Base-by-base conservation (phyloP, 2,888 invertebrate genomes). In the Calliphora vomitoria region DNA sequence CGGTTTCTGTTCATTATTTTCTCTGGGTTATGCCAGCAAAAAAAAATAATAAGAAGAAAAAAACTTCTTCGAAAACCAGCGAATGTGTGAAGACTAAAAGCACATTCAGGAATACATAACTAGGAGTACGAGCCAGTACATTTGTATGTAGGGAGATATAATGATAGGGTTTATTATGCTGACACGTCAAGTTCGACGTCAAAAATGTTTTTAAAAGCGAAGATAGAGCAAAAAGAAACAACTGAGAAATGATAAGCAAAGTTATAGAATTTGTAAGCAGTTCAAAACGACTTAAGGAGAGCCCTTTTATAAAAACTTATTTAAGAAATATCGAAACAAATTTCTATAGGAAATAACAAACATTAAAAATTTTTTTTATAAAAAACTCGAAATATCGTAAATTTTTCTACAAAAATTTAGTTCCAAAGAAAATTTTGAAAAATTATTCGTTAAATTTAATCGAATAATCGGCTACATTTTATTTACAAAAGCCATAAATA, bases 111-210 rank as follows among this genome's bases (percentile, higher is more conserved):
- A 75, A 82, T 69, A 53, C 68, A 44, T 55, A 64, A 44, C 3
- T 31, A 41, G 55, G 60, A 69, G 25, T 50, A 35, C 18, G 44
- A 35, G 35, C 6, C 35, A 35, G 58, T 15, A 71, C n/a, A 38
- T 84, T 71, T 58, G 41, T 78, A 62, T 64, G 71, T 64, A 71
- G 50, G 64, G 72, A 80, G 55, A 58, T 18, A 35, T 82, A 87
- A 85, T 87, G 79, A 87, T 82, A 79, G 87, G 82, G 85, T 87
- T 85, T 75, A 87, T 87, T 82, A 85, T 76, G 85, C 87, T 85
- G 87, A 87, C 87, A 87, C 87, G 69, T 79, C 87, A 87, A 85
- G 62, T 85, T 85, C 44, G 78, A 82, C 55, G 66, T 75, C 47
- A 68, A 84, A 76, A 76, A 78, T 8, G 13, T 31, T 35, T n/a